Evolutionary conservation across 2,113 vertebrate species (phyloP).

Genomic region (Dissostichus mawsoni): DNA sequence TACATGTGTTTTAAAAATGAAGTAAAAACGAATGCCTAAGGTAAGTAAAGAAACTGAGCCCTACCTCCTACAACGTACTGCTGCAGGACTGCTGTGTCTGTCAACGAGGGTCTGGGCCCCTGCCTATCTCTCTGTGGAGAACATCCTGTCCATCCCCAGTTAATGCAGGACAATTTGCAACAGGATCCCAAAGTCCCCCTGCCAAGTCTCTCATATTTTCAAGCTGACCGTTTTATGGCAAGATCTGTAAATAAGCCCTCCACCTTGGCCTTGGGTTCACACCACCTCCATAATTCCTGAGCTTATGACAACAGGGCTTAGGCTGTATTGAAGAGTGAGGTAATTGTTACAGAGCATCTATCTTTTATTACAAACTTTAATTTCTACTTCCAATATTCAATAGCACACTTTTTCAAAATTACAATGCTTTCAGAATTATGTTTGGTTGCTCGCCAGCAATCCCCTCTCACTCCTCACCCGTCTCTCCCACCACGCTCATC

Average conservation of each 20-base stretch:
- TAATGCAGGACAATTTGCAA: constrained; percentile 72
- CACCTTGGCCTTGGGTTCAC: constrained; percentile 64
- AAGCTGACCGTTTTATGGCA: constrained; percentile 83
- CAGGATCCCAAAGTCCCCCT: constrained; percentile 71
- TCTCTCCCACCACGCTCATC: background rate
- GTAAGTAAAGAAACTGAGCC: too few species aligned
- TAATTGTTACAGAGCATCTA: constrained; percentile 38
- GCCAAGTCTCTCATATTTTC: constrained; percentile 81
- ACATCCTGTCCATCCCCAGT: constrained; percentile 77
- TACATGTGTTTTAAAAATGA: background rate
- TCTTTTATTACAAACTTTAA: constrained; percentile 7
- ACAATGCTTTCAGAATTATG: background rate
- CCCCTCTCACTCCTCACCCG: background rate
- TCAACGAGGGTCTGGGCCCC: background rate
- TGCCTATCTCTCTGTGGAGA: constrained; percentile 49
- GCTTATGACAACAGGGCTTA: constrained; percentile 50
- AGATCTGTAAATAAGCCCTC: constrained; percentile 79
- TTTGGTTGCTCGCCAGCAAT: constrained; percentile 4
- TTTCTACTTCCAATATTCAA: constrained; percentile 1
- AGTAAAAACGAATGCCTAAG: background rate
- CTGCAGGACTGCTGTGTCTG: background rate
- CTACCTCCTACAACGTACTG: background rate
- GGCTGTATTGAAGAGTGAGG: background rate
- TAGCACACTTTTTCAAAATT: background rate
- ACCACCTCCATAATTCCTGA: constrained; percentile 75